Base-by-base conservation (phyloP, 2,113 vertebrate genomes). In the Alosa alosa region DNA sequence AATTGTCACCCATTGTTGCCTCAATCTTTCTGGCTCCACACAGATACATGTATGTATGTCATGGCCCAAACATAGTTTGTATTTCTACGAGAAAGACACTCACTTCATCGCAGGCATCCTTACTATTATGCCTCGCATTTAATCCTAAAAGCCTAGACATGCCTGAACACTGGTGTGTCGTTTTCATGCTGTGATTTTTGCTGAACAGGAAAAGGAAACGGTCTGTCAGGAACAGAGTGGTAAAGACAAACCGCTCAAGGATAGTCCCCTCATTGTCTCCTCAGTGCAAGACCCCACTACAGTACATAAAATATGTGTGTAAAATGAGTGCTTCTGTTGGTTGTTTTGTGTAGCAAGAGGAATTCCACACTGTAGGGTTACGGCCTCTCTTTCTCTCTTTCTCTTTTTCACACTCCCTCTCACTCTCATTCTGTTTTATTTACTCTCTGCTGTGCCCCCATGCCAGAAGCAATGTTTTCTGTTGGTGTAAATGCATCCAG, bases 151-250 rank as follows among this genome's bases (percentile, higher is more conserved):
- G 17, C 46, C 44, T 1, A 64, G 57, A 84, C 15, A 84, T 3
- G 6, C 25, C 0, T 78, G 46, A 39, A 15, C 13, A 41, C 13
- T 39, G 36, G 25, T 78, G 72, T 78, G 72, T 36, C 39, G 4
- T 78, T 39, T 78, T 11, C 72, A 31, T 41, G 72, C 72, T 78
- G 72, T 78, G 72, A 78, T 78, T 78, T 78, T 15, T 78, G 72
- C 15, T 36, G 72, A 39, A 39, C 72, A 78, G 72, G 72, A 78
- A 78, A 36, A 78, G 72, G 72, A 78, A 78, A 39, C 11, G 13
- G 72, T 81, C 60, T 82, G 81, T 72, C 60, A 78, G 86, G 39
- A 85, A 78, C 86, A 46, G 39, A 52, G 41, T 49, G 22, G 81
- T 49, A n/a, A 87, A 46, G 13, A 45, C 50, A 78, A 36, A 78